phyloP scores from a whole-genome alignment of 2,888 invertebrate species.

The Trachelus troglodyta region DNA sequence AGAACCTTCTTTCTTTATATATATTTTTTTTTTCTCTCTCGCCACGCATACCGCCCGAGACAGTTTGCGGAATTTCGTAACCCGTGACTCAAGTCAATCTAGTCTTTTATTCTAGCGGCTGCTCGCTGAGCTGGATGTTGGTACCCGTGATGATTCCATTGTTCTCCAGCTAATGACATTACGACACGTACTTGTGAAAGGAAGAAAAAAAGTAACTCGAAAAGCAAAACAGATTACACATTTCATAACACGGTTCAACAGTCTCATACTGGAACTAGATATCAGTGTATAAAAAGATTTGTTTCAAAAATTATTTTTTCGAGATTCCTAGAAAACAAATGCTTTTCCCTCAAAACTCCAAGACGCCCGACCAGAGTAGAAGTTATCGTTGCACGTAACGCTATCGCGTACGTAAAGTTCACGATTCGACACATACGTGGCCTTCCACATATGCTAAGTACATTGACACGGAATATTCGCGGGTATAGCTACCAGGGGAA shows the following conservation, averaged over 20 bases:
- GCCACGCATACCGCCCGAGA: not conserved
- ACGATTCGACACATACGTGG: constrained; percentile 5
- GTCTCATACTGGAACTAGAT: not conserved
- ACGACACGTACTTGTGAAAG: constrained; percentile 12
- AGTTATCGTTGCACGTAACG: not conserved
- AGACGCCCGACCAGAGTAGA: constrained; percentile 14
- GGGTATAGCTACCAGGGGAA: constrained; percentile 26
- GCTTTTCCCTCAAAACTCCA: not conserved
- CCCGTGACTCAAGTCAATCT: not conserved
- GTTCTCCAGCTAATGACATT: constrained; percentile 23
- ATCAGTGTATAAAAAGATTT: not conserved
- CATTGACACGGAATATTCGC: constrained; percentile 46
- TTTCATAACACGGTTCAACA: not conserved
- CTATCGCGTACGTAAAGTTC: not conserved
- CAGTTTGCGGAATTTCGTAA: not conserved
- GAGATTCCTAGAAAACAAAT: not conserved
- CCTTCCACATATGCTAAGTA: constrained; percentile 31
- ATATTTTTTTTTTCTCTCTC: constrained; percentile 9
- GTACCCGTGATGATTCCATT: not conserved
- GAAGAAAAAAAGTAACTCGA: constrained; percentile 2
- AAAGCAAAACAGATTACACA: not conserved
- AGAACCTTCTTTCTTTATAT: not conserved
- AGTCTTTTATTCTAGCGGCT: not conserved
- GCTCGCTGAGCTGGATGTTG: not conserved
- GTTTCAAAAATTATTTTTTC: not conserved